Evolutionary conservation across 2,888 invertebrate species (phyloP).

Genomic region (Volucella bombylans): DNA sequence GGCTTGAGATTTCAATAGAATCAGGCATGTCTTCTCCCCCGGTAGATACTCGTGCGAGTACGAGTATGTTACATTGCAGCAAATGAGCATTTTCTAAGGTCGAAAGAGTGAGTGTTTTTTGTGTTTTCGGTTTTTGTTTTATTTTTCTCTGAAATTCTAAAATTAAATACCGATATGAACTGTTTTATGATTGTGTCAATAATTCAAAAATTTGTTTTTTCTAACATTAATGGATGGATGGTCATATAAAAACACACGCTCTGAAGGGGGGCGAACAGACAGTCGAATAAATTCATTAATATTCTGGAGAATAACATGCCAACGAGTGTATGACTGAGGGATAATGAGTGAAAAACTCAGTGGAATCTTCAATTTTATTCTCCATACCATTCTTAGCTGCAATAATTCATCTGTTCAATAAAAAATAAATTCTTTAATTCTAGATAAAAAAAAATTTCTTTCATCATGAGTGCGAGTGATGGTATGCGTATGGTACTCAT

Average conservation of each 20-base stretch:
- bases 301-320: slow-evolving; percentile 9
- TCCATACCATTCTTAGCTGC: slow-evolving; percentile 15
- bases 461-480: too few relatives aligned
- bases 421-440: neutral
- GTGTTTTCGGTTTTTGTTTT: too few relatives aligned
- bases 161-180: slow-evolving; percentile 44
- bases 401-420: slow-evolving; percentile 15
- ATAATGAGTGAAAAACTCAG: neutral
- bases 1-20: slow-evolving; percentile 32
- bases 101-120: neutral
- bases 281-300: slow-evolving; percentile 10
- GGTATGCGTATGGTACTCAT: too few relatives aligned
- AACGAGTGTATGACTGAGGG: too few relatives aligned
- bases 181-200: slow-evolving; percentile 60
- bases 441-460: neutral
- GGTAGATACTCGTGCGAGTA: slow-evolving; percentile 6
- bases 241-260: neutral
- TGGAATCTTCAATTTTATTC: neutral
- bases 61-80: neutral
- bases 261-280: neutral
- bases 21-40: neutral
- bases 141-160: slow-evolving; percentile 9
- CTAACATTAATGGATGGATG: slow-evolving; percentile 33
- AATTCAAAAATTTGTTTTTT: slow-evolving; percentile 28
- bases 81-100: neutral